Evolutionary conservation across 2,797 vertebrate species (phyloP).

Genomic region (Masticophis lateralis): DNA sequence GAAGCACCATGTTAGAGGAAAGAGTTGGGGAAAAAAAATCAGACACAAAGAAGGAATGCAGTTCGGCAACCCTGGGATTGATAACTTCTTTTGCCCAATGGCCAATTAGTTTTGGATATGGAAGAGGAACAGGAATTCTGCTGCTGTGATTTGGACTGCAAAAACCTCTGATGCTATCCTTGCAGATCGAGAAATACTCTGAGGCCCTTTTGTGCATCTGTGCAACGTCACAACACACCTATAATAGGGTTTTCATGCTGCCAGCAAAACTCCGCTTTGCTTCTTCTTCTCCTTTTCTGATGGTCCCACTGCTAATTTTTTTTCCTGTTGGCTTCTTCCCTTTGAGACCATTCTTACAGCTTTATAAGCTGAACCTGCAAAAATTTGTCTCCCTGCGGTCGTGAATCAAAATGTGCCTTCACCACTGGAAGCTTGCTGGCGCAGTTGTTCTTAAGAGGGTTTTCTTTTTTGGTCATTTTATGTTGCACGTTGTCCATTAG

Average conservation of each 20-base stretch:
- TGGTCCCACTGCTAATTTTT: not conserved
- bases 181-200: not conserved
- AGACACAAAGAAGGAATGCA: not conserved
- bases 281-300: not conserved
- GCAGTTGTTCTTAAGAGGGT: not conserved
- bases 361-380: not conserved
- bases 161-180: not conserved
- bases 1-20: not conserved
- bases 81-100: not conserved
- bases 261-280: not conserved
- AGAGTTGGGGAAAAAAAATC: not conserved
- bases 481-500: not conserved
- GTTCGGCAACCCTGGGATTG: not conserved
- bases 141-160: not conserved
- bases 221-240: not conserved
- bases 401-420: not conserved
- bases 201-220: not conserved
- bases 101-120: not conserved
- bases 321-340: not conserved
- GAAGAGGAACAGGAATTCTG: not conserved
- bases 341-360: not conserved
- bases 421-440: not conserved
- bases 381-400: not conserved
- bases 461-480: not conserved
- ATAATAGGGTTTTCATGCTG: not conserved